phyloP scores from a whole-genome alignment of 2,888 invertebrate genomes.

The Disparrhopalites patrizii region DNA sequence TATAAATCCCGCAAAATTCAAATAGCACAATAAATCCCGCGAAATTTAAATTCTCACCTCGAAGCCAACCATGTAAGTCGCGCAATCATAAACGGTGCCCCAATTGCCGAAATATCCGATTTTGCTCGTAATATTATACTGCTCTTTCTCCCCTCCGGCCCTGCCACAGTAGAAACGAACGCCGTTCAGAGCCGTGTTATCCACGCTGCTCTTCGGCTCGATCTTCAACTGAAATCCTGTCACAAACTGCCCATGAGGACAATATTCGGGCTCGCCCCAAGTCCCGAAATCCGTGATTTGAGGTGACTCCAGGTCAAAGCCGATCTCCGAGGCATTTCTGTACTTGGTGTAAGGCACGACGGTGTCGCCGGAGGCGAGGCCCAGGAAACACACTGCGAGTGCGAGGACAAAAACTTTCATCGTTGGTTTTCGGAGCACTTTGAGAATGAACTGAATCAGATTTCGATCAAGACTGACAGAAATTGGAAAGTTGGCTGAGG shows the following conservation, averaged over 20 bases:
- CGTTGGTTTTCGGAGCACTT: too few species aligned
- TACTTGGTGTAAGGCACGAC: background rate
- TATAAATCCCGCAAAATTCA: too few species aligned
- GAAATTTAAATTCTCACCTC: constrained; percentile 15
- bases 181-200: constrained; percentile 40
- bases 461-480: too few species aligned
- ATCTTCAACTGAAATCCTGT: constrained; percentile 37
- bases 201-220: constrained; percentile 25
- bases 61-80: constrained; percentile 34
- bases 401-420: too few species aligned
- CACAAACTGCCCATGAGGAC: constrained; percentile 27
- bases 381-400: too few species aligned
- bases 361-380: background rate
- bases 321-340: constrained; percentile 14
- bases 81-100: constrained; percentile 8
- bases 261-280: constrained; percentile 22
- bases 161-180: constrained; percentile 34
- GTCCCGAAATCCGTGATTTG: constrained; percentile 28
- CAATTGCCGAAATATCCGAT: constrained; percentile 23
- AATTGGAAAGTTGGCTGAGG: too few species aligned
- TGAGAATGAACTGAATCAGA: too few species aligned
- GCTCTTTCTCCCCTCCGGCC: background rate
- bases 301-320: constrained; percentile 28
- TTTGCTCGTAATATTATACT: constrained; percentile 19
- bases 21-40: too few species aligned